These are phyloP conservation scores for Drosophila kepulauana DNA, from an alignment of 1,140 invertebrate species.

Conservation along the genomic window DNA sequence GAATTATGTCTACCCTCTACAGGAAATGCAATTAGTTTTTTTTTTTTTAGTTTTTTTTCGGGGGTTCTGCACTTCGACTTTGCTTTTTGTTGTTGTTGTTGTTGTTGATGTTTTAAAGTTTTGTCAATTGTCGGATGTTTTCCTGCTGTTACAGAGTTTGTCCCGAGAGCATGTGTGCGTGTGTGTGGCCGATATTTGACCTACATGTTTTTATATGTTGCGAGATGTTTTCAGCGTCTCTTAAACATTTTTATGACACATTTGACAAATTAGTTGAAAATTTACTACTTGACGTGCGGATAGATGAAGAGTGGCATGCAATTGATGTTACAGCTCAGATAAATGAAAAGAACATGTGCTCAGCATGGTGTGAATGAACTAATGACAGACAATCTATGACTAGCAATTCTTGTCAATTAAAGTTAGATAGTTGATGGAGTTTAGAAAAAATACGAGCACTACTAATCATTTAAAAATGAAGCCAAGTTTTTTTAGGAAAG, in stretches of 20 bases:
- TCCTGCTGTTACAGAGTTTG: not conserved
- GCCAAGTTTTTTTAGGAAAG: no score
- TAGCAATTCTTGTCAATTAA: not conserved
- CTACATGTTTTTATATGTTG: constrained; percentile 43
- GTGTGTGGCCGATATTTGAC: constrained; percentile 44
- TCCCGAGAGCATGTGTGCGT: not conserved
- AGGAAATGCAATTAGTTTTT: constrained; percentile 59
- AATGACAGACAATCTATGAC: not conserved
- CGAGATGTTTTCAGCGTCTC: constrained; percentile 6
- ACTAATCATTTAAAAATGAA: no score
- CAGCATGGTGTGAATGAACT: not conserved
- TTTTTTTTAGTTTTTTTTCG: constrained; percentile 26
- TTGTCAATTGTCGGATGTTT: constrained; percentile 37
- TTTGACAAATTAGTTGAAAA: constrained; percentile 59
- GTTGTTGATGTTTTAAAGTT: not conserved
- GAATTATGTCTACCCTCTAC: constrained; percentile 50
- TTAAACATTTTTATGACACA: constrained; percentile 46
- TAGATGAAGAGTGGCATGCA: constrained; percentile 31
- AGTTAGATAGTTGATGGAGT: no score
- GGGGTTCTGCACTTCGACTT: constrained; percentile 36
- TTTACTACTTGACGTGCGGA: constrained; percentile 41
- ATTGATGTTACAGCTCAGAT: constrained; percentile 14
- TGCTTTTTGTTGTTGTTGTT: constrained; percentile 3
- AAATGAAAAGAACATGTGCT: constrained; percentile 26
- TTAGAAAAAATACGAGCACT: no score